A percentile compares a stretch with the other conserved stretches of the same genome.
These are phyloP conservation scores for Lagria hirta DNA, from an alignment of 2,888 invertebrate species.

Conservation along the genomic window DNA sequence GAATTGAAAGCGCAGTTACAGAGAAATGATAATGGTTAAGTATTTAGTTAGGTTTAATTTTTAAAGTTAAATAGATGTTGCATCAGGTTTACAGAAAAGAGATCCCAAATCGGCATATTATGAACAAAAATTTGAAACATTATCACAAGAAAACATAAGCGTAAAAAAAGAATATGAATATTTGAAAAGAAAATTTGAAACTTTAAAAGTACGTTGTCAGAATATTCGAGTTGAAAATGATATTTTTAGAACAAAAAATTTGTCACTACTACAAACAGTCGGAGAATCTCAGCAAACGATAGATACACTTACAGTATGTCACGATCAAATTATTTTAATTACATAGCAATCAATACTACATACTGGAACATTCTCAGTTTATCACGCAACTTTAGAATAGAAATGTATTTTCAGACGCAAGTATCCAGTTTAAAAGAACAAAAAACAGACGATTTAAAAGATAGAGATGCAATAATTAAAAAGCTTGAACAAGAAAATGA, in stretches of 20 bases:
- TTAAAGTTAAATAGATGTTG: too few relatives aligned
- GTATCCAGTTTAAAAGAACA: conserved; percentile 57
- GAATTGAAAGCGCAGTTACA: conserved; percentile 70
- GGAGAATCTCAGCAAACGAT: conserved; percentile 65
- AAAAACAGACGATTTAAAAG: conserved; percentile 55
- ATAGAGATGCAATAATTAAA: conserved; percentile 56
- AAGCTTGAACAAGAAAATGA: conserved; percentile 51
- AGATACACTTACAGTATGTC: conserved; percentile 60
- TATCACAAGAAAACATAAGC: conserved; percentile 61
- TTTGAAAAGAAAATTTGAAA: conserved; percentile 65
- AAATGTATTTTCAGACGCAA: conserved; percentile 56
- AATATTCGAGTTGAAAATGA: conserved; percentile 66
- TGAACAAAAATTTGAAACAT: conserved; percentile 55
- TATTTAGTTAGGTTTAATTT: too few relatives aligned
- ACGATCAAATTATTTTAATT: conserved; percentile 1
- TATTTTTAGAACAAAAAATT: conserved; percentile 64
- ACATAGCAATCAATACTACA: neutral
- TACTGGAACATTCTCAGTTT: neutral
- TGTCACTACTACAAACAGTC: conserved; percentile 65
- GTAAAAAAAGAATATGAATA: conserved; percentile 62
- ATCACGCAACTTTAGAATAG: neutral
- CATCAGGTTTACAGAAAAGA: too few relatives aligned
- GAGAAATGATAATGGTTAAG: too few relatives aligned
- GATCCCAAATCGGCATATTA: too few relatives aligned
- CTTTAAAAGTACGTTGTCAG: conserved; percentile 67